phyloP scores from a whole-genome alignment of 2,113 vertebrate species.

The Sander vitreus region DNA sequence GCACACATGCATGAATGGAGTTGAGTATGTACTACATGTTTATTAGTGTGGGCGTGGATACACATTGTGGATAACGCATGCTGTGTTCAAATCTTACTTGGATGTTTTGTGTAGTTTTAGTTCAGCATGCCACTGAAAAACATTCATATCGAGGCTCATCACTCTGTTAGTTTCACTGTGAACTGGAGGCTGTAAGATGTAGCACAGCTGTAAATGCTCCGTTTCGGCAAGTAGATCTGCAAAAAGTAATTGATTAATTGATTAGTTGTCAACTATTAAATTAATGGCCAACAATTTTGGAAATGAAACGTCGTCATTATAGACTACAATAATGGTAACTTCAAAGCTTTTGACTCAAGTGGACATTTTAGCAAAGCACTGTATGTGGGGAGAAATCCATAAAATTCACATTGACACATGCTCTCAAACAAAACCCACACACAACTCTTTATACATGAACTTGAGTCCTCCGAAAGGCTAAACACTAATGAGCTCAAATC shows the following conservation, averaged over 20 bases:
- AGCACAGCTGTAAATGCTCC: conserved; percentile 10
- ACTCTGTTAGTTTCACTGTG: conserved; percentile 9
- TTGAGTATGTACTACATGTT: neutral
- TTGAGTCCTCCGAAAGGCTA: conserved; percentile 9
- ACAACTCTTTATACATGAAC: neutral
- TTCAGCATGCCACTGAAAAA: conserved; percentile 11
- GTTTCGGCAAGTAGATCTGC: neutral
- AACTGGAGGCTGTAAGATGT: conserved; percentile 13
- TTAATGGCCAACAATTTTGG: no score
- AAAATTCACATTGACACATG: neutral
- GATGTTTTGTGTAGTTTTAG: conserved; percentile 26
- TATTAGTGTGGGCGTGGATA: conserved; percentile 18
- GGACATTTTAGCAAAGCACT: neutral
- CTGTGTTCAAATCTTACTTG: neutral
- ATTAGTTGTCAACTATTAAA: no score
- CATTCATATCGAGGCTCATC: conserved; percentile 5
- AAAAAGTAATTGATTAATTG: no score
- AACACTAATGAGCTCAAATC: conserved; percentile 47
- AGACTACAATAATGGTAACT: neutral
- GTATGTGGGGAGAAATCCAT: neutral
- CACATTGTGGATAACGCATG: neutral
- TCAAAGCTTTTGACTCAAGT: neutral
- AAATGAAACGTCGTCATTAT: no score
- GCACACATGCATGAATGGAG: conserved; percentile 3
- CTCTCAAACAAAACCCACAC: neutral